Evolutionary conservation across 2,888 invertebrate genomes (phyloP).

Genomic region (Blastobasis adustella): DNA sequence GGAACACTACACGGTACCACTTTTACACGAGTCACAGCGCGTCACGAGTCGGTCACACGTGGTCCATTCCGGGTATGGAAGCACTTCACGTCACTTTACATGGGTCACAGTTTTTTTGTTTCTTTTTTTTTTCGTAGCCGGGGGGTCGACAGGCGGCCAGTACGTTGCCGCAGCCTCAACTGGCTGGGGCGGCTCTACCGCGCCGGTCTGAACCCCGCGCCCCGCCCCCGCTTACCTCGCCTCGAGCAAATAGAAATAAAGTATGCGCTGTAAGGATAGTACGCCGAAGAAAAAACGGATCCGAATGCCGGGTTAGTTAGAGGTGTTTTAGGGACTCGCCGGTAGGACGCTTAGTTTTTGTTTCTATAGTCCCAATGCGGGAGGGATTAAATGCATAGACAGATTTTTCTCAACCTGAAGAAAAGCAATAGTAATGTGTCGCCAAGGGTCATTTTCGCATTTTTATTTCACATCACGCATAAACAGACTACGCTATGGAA

Average conservation of each 20-base stretch:
- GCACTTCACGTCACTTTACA: slow-evolving; percentile 54
- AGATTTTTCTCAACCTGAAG: too few relatives aligned
- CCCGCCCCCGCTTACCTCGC: slow-evolving; percentile 42
- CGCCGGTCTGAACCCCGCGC: slow-evolving; percentile 58
- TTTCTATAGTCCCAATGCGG: too few relatives aligned
- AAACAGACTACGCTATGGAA: too few relatives aligned
- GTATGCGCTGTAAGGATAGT: slow-evolving; percentile 65
- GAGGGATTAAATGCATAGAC: too few relatives aligned
- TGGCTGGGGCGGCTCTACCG: slow-evolving; percentile 69
- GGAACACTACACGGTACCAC: slow-evolving; percentile 29
- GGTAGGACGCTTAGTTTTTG: too few relatives aligned
- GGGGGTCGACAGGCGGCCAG: slow-evolving; percentile 41
- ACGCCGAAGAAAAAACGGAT: slow-evolving; percentile 56
- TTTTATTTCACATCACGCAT: too few relatives aligned
- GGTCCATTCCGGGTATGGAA: slow-evolving; percentile 41
- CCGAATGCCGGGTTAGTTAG: slow-evolving; percentile 39
- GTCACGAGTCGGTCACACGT: slow-evolving; percentile 30
- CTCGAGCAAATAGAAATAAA: slow-evolving; percentile 73
- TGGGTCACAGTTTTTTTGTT: slow-evolving; percentile 43
- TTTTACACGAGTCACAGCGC: slow-evolving; percentile 51
- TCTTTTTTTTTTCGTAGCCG: slow-evolving; percentile 23
- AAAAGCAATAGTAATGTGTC: too few relatives aligned
- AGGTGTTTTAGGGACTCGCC: too few relatives aligned
- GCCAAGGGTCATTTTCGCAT: too few relatives aligned
- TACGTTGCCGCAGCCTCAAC: slow-evolving; percentile 58